Evolutionary conservation across 2,113 vertebrate species (phyloP).

Genomic region (Halcyon malimbica): DNA sequence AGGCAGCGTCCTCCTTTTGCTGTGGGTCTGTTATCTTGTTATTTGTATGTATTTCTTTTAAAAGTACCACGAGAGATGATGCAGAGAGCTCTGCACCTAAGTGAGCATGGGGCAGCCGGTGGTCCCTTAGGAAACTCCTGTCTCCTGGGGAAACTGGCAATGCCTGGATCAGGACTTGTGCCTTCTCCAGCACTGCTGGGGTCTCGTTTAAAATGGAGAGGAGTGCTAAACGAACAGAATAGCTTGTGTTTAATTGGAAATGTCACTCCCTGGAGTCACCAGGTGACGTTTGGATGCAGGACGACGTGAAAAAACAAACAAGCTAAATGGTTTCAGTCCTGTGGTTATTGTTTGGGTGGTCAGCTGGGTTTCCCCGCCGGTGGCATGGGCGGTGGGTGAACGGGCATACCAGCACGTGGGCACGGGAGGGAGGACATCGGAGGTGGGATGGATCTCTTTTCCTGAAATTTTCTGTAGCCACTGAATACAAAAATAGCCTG

Average conservation of each 20-base stretch:
- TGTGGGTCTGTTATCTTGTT: neutral
- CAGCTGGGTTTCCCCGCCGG: neutral
- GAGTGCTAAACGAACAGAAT: rapidly evolving
- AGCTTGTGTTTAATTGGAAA: neutral
- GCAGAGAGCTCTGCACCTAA: neutral
- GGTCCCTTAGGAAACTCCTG: neutral
- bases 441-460: neutral
- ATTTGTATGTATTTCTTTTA: neutral
- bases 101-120: neutral
- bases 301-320: neutral
- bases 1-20: neutral
- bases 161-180: neutral
- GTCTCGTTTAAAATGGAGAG: neutral
- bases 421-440: neutral
- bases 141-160: neutral
- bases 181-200: neutral
- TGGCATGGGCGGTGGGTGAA: neutral
- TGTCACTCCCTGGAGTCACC: neutral
- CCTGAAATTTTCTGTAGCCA: neutral
- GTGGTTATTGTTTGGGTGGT: neutral
- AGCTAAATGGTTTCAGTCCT: neutral
- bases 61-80: neutral
- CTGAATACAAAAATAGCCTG: neutral
- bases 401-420: rapidly evolving
- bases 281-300: neutral